Base-by-base conservation (phyloP, 2,797 vertebrate genomes). In the Sebastes ruberrimus region DNA sequence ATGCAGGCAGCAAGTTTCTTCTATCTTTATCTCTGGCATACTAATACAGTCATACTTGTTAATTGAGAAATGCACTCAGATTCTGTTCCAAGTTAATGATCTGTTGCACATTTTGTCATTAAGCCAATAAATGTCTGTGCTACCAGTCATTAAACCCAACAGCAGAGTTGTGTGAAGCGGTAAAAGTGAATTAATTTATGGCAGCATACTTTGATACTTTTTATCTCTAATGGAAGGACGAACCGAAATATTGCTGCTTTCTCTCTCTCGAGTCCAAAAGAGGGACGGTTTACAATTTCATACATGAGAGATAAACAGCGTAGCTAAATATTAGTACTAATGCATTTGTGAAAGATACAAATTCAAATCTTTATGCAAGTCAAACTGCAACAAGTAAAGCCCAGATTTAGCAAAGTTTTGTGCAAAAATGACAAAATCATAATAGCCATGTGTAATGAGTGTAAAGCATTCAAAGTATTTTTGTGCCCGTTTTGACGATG, bases 11-110 rank as follows among this genome's bases (percentile, higher is more conserved):
- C 2, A 14, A 22, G 32, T 70, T 75, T 76, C 30, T 60, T 57
- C 46, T 64, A 53, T 23, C 38, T 56, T 63, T 60, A 67, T 32
- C 28, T 74, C 30, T 42, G 59, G 25, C 65, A 74, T 76, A 52
- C n/a, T 84, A 78, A 86, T 86, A 35, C 16, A 11, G 25, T 83
- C 78, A n/a, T 56, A 80, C 69, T 74, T 79, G 49, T 72, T 90
- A 87, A 92, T 82, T 92, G 82, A 85, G 74, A 81, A 86, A 89
- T 68, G 79, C 62, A 38, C 80, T 76, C 76, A 63, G 73, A 66
- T 85, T 88, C 66, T 70, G 35, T 84, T 64, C 84, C 66, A 90
- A 87, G 81, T 78, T 93, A 93, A 95, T 94, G 93, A 94, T 90
- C 84, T 92, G 93, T 92, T 79, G 30, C 84, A 78, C 61, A 77